A percentile compares a stretch with the other conserved stretches of the same genome.
phyloP scores from a whole-genome alignment of 2,888 invertebrate genomes.

The Drosophila anceps region DNA sequence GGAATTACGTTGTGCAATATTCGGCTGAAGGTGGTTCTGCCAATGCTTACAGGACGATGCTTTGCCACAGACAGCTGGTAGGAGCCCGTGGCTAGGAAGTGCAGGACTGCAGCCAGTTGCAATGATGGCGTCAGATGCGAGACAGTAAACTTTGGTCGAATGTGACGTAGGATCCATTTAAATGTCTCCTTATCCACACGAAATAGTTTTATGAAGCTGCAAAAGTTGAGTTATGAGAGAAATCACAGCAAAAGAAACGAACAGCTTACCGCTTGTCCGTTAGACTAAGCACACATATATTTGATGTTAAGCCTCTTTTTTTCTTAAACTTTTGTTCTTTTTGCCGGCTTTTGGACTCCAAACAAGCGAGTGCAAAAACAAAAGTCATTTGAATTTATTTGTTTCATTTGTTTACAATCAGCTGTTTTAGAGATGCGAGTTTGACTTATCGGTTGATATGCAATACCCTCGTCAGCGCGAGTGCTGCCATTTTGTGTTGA shows the following conservation, averaged over 20 bases:
- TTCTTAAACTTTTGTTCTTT: background rate
- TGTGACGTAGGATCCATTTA: background rate
- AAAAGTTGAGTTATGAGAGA: background rate
- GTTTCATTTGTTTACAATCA: background rate
- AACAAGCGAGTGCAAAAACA: background rate
- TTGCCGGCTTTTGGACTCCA: background rate
- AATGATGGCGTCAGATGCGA: background rate
- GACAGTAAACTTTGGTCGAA: background rate
- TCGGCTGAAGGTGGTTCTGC: constrained; percentile 1
- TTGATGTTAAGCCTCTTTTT: background rate
- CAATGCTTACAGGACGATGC: background rate
- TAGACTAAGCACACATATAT: background rate
- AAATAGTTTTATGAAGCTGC: background rate
- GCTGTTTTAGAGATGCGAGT: constrained; percentile 10
- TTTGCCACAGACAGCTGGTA: background rate
- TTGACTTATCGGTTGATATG: background rate
- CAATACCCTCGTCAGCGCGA: background rate
- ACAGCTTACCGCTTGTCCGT: background rate
- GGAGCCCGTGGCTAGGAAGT: constrained; percentile 4
- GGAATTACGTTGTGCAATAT: constrained; percentile 6
- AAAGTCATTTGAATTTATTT: background rate
- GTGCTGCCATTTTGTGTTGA: background rate
- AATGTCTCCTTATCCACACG: background rate
- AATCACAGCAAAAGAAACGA: background rate
- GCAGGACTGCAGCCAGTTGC: background rate